Base-by-base conservation (phyloP, 2,797 vertebrate species). In the Sebastes matsubarae region DNA sequence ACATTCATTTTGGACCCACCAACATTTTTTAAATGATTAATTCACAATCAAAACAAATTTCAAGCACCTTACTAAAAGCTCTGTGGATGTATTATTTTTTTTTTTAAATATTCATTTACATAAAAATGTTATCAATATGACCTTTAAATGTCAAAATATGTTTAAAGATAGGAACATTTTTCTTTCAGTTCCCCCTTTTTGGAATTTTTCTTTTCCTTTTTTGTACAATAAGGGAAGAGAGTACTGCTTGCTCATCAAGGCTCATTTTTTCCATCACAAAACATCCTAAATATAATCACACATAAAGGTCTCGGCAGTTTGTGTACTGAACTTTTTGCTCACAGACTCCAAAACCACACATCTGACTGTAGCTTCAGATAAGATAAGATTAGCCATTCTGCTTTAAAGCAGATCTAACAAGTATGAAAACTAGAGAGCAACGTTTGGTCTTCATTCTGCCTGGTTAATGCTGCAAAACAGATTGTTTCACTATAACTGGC, bases 401-500 rank as follows among this genome's bases (percentile, higher is more conserved):
- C 58, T 46, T 58, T 18, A 61, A 75, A 80, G 24, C 42, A 42
- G 18, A 16, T 42, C 67, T 34, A 75, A 74, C 20, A 25, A 46
- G 61, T 25, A n/a, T 50, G 54, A 75, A 25, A 72, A 60, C 24
- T 54, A 25, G 25, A 70, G 9, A 25, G 34, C 11, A 8, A 8
- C 4, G 4, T 6, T 29, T 52, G 4, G 65, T 50, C 68, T 27
- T 32, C 5, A 67, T 25, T 81, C 36, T 64, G 30, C 29, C 32
- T 20, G 55, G 12, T 72, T 75, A 66, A 68, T 68, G 42, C 36
- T 59, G 72, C 67, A 60, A 86, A 89, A 81, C 34, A 60, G 24
- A 83, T 67, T 57, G 57, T 82, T 83, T 77, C 38, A 67, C 74
- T 65, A 59, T 55, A 86, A 75, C 59, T 34, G 22, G 46, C 71